Evolutionary conservation across 2,113 vertebrate genomes (phyloP).

Genomic region (Chloroceryle aenea): DNA sequence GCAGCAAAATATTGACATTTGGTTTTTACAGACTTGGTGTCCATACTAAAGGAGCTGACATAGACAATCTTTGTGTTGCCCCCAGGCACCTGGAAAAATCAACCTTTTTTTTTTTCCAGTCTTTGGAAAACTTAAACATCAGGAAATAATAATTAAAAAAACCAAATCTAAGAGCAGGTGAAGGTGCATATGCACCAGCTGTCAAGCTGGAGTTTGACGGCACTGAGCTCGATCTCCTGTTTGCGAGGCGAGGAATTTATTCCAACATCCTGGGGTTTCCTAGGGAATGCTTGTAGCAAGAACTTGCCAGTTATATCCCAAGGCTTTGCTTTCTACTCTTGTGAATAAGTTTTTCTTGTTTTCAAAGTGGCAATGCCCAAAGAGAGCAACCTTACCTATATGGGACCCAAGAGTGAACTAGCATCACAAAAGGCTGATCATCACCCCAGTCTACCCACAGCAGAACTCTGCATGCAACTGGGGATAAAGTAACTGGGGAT

Average conservation of each 20-base stretch:
- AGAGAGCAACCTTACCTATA: conserved; percentile 93
- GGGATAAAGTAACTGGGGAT: too few species aligned
- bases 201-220: not conserved
- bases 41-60: not conserved
- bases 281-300: conserved; percentile 97
- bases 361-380: conserved; percentile 97
- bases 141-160: not conserved
- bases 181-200: not conserved
- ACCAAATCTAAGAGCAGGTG: not conserved
- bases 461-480: conserved; percentile 90
- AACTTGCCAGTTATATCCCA: conserved; percentile 93
- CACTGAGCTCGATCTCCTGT: conserved; percentile 91
- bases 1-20: conserved; percentile 71
- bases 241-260: conserved; percentile 96
- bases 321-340: conserved; percentile 91
- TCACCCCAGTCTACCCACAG: conserved; percentile 95
- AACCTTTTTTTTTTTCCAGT: not conserved
- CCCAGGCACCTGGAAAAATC: not conserved
- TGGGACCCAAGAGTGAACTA: conserved; percentile 98
- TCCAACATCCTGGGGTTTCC: conserved; percentile 95
- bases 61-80: not conserved
- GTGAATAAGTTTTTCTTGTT: conserved; percentile 97
- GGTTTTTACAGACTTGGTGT: not conserved
- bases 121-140: not conserved
- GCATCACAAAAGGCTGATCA: conserved; percentile 95